These are phyloP conservation scores for Diploscapter pachys DNA, from an alignment of 1,140 invertebrate genomes.

Conservation along the genomic window DNA sequence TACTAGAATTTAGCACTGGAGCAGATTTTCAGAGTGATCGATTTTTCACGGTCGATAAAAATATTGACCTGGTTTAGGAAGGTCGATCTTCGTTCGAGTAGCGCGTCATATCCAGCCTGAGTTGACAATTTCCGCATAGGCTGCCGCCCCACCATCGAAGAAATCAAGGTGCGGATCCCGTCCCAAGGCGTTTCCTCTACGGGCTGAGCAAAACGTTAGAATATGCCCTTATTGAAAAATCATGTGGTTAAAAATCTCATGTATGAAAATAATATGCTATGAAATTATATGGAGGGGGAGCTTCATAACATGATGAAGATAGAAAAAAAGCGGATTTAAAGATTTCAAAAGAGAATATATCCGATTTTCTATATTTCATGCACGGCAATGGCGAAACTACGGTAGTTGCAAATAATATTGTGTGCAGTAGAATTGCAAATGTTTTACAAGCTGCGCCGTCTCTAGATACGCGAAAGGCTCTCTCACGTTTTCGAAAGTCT, in stretches of 20 bases:
- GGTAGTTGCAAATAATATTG: too few species aligned
- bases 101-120: conserved; percentile 44
- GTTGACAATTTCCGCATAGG: conserved; percentile 53
- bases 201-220: conserved; percentile 16
- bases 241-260: too few species aligned
- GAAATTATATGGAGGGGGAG: not conserved
- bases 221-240: not conserved
- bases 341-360: not conserved
- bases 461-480: too few species aligned
- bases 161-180: conserved; percentile 50
- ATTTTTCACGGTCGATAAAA: too few species aligned
- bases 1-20: too few species aligned
- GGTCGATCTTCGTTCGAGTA: conserved; percentile 44
- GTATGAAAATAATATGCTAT: not conserved
- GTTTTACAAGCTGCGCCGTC: too few species aligned
- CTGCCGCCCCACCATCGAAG: conserved; percentile 56
- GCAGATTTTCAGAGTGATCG: too few species aligned
- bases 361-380: too few species aligned
- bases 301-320: not conserved
- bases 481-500: too few species aligned
- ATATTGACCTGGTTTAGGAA: conserved; percentile 47
- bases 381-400: too few species aligned
- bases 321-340: not conserved
- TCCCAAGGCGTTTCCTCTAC: conserved; percentile 54
- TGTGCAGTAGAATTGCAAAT: too few species aligned